Percentiles rank a stretch among this genome's conserved stretches.
phyloP scores from a whole-genome alignment of 2,113 vertebrate species.

The Canis aureus region DNA sequence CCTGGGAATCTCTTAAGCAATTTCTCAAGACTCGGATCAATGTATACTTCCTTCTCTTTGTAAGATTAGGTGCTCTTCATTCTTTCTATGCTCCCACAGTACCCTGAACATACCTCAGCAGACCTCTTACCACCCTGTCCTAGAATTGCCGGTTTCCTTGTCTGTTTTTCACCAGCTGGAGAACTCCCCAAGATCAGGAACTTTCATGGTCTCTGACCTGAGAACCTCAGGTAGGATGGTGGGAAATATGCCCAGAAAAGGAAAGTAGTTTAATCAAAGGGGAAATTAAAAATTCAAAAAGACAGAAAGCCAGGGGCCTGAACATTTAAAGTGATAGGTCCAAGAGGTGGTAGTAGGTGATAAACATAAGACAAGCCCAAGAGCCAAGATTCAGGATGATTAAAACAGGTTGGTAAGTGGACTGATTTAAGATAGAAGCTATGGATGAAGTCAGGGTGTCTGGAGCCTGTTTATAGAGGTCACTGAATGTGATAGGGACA shows the following conservation, averaged over 20 bases:
- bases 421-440: background rate
- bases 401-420: background rate
- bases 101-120: background rate
- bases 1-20: background rate
- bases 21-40: conserved; percentile 14
- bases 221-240: background rate
- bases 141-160: background rate
- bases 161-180: background rate
- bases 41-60: background rate
- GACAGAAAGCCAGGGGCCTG: background rate
- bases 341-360: background rate
- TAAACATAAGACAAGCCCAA: background rate
- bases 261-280: background rate
- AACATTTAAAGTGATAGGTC: background rate
- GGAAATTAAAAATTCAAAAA: conserved; percentile 28
- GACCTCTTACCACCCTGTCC: background rate
- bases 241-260: conserved; percentile 13
- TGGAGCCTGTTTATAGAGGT: background rate
- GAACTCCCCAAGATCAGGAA: background rate
- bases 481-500: background rate
- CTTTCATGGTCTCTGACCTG: conserved; percentile 3
- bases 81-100: background rate
- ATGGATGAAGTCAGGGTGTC: background rate
- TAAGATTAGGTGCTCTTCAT: background rate
- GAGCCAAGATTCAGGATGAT: background rate